A percentile compares a stretch with the other conserved stretches of the same genome.
phyloP scores from a whole-genome alignment of 2,113 vertebrate genomes.

The Chauna torquata region DNA sequence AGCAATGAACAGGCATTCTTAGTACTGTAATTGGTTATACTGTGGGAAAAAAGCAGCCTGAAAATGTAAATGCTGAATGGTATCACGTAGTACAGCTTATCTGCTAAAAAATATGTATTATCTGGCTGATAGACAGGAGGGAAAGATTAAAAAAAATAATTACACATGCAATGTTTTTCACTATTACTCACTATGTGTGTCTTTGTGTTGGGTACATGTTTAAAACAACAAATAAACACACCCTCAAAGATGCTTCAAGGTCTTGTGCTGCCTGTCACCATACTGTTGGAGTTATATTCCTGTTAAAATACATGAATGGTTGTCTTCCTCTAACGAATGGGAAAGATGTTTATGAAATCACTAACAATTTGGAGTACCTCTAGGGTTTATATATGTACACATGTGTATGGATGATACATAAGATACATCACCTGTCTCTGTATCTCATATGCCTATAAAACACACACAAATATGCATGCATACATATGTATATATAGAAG shows the following conservation, averaged over 20 bases:
- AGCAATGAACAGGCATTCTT: neutral
- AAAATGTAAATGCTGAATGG: neutral
- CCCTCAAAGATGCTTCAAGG: neutral
- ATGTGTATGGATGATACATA: neutral
- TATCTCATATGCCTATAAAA: neutral
- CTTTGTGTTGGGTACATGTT: neutral
- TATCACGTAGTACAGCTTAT: neutral
- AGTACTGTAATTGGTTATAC: neutral
- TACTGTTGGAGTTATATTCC: neutral
- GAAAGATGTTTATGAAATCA: neutral
- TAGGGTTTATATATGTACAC: neutral
- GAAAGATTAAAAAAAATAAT: neutral
- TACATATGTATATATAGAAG: neutral
- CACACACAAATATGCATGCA: neutral
- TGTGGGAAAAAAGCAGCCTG: neutral
- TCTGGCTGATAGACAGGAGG: neutral
- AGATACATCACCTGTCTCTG: neutral
- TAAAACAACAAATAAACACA: neutral
- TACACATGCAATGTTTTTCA: neutral
- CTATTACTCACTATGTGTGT: neutral
- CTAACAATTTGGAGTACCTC: neutral
- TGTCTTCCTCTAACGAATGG: neutral
- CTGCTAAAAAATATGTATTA: neutral
- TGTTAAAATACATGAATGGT: neutral
- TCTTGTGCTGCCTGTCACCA: neutral